Percentiles rank a stretch among this genome's conserved stretches.
Evolutionary conservation across 2,797 vertebrate genomes (phyloP).

Genomic region (Aselliscus stoliczkanus): DNA sequence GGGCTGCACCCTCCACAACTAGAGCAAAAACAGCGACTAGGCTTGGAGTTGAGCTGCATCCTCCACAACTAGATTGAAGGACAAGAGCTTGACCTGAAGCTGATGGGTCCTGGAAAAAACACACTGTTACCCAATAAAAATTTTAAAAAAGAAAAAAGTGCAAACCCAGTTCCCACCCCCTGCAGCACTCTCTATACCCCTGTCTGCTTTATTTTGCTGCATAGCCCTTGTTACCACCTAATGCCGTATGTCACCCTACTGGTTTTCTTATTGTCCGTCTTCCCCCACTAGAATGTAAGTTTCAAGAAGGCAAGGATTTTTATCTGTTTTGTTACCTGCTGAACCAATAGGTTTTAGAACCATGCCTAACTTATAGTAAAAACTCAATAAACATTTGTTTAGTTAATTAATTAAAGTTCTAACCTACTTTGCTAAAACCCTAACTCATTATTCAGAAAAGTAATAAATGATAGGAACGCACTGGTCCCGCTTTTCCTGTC

Average conservation of each 20-base stretch:
- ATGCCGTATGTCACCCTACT: background rate
- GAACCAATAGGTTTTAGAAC: background rate
- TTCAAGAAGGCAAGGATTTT: background rate
- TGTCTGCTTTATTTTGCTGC: background rate
- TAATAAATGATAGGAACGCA: background rate
- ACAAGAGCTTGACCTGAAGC: too few species aligned
- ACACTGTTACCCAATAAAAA: too few species aligned
- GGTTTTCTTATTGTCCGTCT: background rate
- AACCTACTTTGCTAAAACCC: background rate
- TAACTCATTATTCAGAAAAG: background rate
- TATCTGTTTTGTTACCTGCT: background rate
- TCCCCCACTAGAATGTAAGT: background rate
- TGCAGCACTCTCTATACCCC: background rate
- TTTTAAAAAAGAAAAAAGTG: background rate
- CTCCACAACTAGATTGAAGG: too few species aligned
- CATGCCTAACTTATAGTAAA: background rate
- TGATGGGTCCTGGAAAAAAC: too few species aligned
- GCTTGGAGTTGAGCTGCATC: too few species aligned
- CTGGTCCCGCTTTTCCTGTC: background rate
- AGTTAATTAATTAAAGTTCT: background rate
- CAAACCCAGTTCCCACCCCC: background rate
- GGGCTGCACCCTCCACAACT: too few species aligned
- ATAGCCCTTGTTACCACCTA: background rate
- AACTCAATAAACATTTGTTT: slow-evolving; percentile 4
- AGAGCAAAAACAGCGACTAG: too few species aligned